phyloP scores from a whole-genome alignment of 2,113 vertebrate species.

The Casuarius casuarius region DNA sequence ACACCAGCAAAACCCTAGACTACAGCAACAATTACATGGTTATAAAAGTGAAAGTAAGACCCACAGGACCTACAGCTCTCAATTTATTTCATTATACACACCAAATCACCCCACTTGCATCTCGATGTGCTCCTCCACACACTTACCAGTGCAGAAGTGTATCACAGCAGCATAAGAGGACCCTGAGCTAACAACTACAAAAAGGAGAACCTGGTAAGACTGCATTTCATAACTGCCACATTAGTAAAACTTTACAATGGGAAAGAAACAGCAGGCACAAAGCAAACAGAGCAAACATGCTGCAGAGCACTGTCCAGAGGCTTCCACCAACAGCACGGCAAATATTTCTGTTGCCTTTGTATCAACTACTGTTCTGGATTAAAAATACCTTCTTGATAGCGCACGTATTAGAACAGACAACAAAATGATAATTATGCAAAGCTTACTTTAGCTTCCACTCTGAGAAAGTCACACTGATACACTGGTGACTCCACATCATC shows the following conservation, averaged over 20 bases:
- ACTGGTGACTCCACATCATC: rapidly evolving
- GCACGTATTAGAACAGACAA: background rate
- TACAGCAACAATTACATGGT: background rate
- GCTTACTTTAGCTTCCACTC: background rate
- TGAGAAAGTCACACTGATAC: background rate
- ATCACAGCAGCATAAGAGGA: background rate
- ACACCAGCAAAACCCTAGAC: background rate
- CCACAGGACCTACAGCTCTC: background rate
- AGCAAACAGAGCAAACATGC: background rate
- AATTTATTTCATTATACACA: background rate
- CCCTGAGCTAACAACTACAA: background rate
- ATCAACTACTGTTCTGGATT: background rate
- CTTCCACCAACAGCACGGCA: background rate
- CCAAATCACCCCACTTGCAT: background rate
- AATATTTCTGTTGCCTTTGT: background rate
- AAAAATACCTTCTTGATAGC: background rate
- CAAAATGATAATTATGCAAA: background rate
- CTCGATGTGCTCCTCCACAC: background rate
- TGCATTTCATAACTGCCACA: background rate
- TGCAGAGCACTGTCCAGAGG: background rate
- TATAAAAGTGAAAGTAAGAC: background rate
- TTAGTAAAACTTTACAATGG: background rate
- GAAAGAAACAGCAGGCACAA: background rate
- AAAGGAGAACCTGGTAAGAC: background rate
- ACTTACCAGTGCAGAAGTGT: background rate